Percentiles rank a stretch among this genome's conserved stretches.
Evolutionary conservation across 2,888 invertebrate genomes (phyloP).

Genomic region (Dichetophora obliterata): DNA sequence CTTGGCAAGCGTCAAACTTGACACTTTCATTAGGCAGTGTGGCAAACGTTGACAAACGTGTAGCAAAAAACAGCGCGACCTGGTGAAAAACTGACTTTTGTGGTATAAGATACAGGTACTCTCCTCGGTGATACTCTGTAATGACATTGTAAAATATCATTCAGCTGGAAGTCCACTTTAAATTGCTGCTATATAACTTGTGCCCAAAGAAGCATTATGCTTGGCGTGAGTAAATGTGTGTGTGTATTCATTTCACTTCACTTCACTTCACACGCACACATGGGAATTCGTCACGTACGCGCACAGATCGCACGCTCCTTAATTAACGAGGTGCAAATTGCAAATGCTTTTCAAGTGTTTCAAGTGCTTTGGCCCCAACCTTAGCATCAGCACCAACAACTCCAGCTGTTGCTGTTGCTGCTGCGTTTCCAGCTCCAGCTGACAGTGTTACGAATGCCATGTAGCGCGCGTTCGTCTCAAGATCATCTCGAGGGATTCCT

Average conservation of each 20-base stretch:
- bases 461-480: constrained; percentile 18
- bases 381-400: neutral
- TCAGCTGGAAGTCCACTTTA: constrained; percentile 36
- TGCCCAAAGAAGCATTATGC: neutral
- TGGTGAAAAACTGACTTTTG: neutral
- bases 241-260: neutral
- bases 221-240: neutral
- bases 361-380: constrained; percentile 25
- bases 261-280: constrained; percentile 6
- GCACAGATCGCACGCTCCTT: constrained; percentile 37
- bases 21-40: constrained; percentile 29
- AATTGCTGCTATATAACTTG: constrained; percentile 1
- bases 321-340: constrained; percentile 41
- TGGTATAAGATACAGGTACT: neutral
- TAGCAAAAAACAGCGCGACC: neutral
- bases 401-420: neutral
- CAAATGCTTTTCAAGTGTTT: constrained; percentile 34
- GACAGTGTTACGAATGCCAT: constrained; percentile 15
- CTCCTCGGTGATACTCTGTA: no score
- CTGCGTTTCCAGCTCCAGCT: neutral
- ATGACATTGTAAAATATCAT: constrained; percentile 29
- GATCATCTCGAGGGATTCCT: constrained; percentile 38
- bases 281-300: constrained; percentile 35
- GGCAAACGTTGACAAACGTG: neutral
- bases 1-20: constrained; percentile 14